Evolutionary conservation across 2,888 invertebrate genomes (phyloP), one percentile per base, ranked within the genome.

Genomic region (Drosophila yooni): DNA sequence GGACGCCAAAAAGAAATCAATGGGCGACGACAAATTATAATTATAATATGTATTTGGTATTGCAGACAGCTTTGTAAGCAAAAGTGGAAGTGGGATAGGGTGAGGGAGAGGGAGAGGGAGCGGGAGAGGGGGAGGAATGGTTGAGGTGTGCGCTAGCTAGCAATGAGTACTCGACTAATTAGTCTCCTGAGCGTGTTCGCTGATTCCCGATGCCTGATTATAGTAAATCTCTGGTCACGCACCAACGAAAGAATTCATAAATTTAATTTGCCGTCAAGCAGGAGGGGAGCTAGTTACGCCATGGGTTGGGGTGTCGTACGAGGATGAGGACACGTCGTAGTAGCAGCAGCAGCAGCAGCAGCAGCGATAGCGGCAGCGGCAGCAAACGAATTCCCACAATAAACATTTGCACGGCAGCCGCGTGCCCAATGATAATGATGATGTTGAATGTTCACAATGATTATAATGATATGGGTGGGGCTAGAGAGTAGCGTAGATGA

Each of bases 181-280:
- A 87, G 87, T 87, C 87, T 87, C 88, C 89, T 74, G 87, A 87
- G 87, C 88, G 87, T 87, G 88, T 80, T 89, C 82, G 75, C 80
- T 82, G 89, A 81, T 83, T 87, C 86, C 81, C 87, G 87, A 84
- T 84, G 87, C 73, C 87, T 88, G 88, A 89, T 87, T 87, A 85
- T 89, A 89, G 89, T 87, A 89, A 87, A 87, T 87, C 89, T 87
- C 82, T 87, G 87, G 87, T 87, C 87, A 87, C 87, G 87, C 89
- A 87, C 87, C 87, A 87, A 70, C 80, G 78, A 83, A 89, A 87
- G 85, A 87, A 87, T 89, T 87, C 89, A 87, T 87, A 89, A 87
- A 87, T 87, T 87, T 87, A 87, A 89, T 87, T 87, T 89, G 81
- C 76, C 76, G 74, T 81, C 75, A 70, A 68, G 38, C 4, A 2